Conservation (phyloP, 2,888 invertebrate genomes). For the Xanthorhoe designata region DNA sequence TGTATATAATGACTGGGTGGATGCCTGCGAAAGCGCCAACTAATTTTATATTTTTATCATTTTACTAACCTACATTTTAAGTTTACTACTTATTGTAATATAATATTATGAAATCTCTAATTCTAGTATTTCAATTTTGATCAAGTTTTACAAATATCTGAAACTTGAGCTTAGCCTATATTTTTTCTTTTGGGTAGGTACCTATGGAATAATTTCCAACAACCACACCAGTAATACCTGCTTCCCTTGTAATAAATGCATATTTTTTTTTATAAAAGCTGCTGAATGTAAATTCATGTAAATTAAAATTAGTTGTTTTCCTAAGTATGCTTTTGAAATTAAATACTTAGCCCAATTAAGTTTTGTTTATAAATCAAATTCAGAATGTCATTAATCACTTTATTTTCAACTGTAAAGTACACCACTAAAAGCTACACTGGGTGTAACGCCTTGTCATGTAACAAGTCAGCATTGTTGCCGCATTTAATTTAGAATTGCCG, state of each 20-base stretch:
- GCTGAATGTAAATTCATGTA: too few species aligned
- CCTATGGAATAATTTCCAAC: too few species aligned
- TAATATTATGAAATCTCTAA: constrained; percentile 37
- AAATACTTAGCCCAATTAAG: not conserved
- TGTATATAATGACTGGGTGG: constrained; percentile 99
- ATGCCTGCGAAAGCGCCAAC: constrained; percentile 98
- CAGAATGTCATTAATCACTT: constrained; percentile 57
- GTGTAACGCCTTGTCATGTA: constrained; percentile 37
- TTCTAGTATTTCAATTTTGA: constrained; percentile 5
- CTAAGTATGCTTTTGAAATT: too few species aligned
- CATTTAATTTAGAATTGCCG: constrained; percentile 17
- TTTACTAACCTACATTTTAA: constrained; percentile 20
- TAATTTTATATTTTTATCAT: constrained; percentile 53
- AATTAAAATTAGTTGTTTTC: too few species aligned
- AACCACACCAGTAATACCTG: too few species aligned
- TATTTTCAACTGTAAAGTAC: constrained; percentile 62
- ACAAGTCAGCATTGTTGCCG: constrained; percentile 27
- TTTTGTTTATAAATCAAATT: constrained; percentile 31
- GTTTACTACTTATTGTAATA: constrained; percentile 40
- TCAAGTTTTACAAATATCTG: too few species aligned
- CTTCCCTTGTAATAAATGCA: too few species aligned
- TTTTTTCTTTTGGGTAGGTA: too few species aligned
- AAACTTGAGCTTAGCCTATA: too few species aligned
- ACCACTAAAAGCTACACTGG: constrained; percentile 48
- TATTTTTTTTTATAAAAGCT: too few species aligned